These are phyloP conservation scores for Steinernema scapterisci DNA, from an alignment of 2,888 invertebrate species.

Conservation along the genomic window DNA sequence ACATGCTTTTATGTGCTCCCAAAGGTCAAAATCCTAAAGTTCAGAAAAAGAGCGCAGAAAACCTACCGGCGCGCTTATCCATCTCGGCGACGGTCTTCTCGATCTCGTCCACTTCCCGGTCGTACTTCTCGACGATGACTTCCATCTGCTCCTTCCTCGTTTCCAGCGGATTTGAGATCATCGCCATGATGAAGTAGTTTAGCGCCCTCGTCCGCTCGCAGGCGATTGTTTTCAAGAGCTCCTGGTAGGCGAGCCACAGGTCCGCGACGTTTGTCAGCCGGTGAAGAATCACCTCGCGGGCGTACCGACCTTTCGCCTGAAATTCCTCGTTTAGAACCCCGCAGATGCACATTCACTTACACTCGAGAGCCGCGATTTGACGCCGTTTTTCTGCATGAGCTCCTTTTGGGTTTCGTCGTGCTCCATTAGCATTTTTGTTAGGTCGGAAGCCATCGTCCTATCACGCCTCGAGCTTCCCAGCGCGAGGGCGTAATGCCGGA, in stretches of 20 bases:
- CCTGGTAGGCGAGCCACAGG: constrained; percentile 18
- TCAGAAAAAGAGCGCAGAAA: no score
- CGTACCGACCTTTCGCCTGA: constrained; percentile 20
- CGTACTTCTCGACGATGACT: constrained; percentile 35
- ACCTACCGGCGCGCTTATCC: constrained; percentile 24
- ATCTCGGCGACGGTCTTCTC: constrained; percentile 40
- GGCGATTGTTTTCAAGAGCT: constrained; percentile 17
- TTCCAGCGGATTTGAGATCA: constrained; percentile 14
- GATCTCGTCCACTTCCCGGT: constrained; percentile 43
- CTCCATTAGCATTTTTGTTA: not conserved
- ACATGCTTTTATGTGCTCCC: no score
- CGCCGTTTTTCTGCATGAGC: constrained; percentile 24
- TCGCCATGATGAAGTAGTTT: not conserved
- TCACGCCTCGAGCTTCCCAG: not conserved
- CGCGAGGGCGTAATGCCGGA: constrained; percentile 10
- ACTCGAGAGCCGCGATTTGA: not conserved
- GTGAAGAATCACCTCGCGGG: constrained; percentile 19
- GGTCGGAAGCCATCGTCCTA: constrained; percentile 1
- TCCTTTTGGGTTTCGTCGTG: not conserved
- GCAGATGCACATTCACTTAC: not conserved
- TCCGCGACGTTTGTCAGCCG: not conserved
- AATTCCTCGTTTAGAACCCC: not conserved
- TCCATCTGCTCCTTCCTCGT: not conserved
- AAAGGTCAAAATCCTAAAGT: no score
- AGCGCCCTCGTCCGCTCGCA: constrained; percentile 7